A percentile compares a stretch with the other conserved stretches of the same genome.
Conservation (phyloP, 2,888 invertebrate species). For the Sphaerolaimus hirsutus region DNA sequence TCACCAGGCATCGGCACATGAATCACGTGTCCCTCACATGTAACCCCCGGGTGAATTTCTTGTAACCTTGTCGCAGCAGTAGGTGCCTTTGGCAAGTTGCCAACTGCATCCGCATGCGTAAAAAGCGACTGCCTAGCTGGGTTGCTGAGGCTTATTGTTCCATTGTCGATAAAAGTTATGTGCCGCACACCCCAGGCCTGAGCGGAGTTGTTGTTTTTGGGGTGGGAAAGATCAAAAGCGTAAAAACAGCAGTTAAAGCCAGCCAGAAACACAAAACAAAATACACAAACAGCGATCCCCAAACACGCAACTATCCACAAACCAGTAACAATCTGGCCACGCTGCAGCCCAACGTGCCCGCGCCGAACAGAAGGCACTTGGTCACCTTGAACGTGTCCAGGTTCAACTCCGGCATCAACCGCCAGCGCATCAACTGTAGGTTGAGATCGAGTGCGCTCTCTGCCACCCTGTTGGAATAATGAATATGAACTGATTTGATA, state of each 20-base stretch:
- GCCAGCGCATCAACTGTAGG: constrained; percentile 91
- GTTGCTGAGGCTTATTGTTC: constrained; percentile 74
- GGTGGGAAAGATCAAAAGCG: background rate
- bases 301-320: background rate
- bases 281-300: background rate
- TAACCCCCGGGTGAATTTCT: constrained; percentile 50
- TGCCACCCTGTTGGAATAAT: constrained; percentile 53
- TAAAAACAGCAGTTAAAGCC: too few species aligned
- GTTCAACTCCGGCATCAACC: constrained; percentile 64
- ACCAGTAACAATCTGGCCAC: constrained; percentile 69
- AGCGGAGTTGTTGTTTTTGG: background rate
- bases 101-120: constrained; percentile 42
- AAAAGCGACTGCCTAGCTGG: constrained; percentile 79
- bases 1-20: constrained; percentile 46
- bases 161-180: constrained; percentile 73
- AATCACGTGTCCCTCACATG: constrained; percentile 12
- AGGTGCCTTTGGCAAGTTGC: constrained; percentile 39
- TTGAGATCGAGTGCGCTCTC: constrained; percentile 65
- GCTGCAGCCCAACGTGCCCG: constrained; percentile 82
- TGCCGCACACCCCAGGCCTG: constrained; percentile 76
- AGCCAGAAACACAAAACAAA: background rate
- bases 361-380: constrained; percentile 64
- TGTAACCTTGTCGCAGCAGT: constrained; percentile 46
- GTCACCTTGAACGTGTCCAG: constrained; percentile 49
- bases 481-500: background rate